Evolutionary conservation across 2,113 vertebrate genomes (phyloP), one percentile per base, ranked within the genome.

Genomic region (Stictonetta naevosa): DNA sequence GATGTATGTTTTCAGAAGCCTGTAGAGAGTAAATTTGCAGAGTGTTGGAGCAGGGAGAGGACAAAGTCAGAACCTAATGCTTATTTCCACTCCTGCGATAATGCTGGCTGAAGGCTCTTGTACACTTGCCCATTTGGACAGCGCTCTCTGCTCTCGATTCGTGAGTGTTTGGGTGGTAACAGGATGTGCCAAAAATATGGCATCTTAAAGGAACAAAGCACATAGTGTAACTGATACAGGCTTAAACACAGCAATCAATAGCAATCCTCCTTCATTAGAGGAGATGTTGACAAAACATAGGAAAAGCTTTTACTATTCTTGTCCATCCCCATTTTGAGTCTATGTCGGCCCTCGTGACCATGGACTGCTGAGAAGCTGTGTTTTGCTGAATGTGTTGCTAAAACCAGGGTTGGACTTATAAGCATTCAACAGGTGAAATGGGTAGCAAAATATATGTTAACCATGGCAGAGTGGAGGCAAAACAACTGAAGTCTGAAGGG

Each of bases 261-360:
- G 77, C 96, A 97, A 88, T 80, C 44, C 66, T 92, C 50, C 86
- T 93, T 92, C 42, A 40, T 90, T 92, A 93, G 80, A 86, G 83
- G 55, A 83, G 60, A 52, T 76, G 81, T 74, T 74, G 72, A 74
- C 63, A 91, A 72, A n/a, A 38, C 59, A 28, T 29, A 86, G 46
- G 73, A 80, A 75, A 90, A 93, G 33, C 59, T 77, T 95, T 93
- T 88, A 73, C 34, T 82, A 3, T 93, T 93, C 86, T 89, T 53
- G 40, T 93, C 76, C 50, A 56, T 91, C 78, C 71, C 82, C 13
- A 33, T 77, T 96, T 92, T 88, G 77, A 91, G 86, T 46, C 46
- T 16, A 71, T 82, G 75, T 83, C 86, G 60, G 58, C 81, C 36
- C 83, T 50, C 69, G 48, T 89, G 91, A 91, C 67, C 67, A 59